Base-by-base conservation (phyloP, 2,888 invertebrate genomes). In the Oasisia sp. region DNA sequence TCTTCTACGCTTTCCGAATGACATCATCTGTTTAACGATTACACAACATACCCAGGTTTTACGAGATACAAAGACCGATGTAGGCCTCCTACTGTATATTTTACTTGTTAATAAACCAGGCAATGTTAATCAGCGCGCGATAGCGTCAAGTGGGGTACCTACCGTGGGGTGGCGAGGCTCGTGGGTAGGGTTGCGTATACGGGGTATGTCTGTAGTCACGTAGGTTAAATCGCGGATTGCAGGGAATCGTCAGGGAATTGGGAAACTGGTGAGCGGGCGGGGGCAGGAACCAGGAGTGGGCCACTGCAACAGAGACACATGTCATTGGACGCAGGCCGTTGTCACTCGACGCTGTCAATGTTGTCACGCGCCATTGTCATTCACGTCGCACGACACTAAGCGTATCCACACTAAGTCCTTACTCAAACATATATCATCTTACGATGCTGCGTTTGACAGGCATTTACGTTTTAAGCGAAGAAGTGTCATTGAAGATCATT, bases 141-240 rank as follows among this genome's bases (percentile, higher is more conserved):
- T 50, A n/a, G 27, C 74, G 74, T 74, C 19, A 7, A 2, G 74
- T 74, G 74, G 7, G 7, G 74, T 74, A 74, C 74, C 5, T 74
- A 74, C 74, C 74, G 74, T 74, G 74, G 14, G 74, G 74, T 74
- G 74, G 74, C 27, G 74, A 74, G 27, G 74, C 74, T 74, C 74
- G n/a, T 14, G 74, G 74, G 74, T 74, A 74, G n/a, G 74, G 74
- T n/a, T 74, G 74, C 2, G 74, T 27, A 27, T 74, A 74, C 74
- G 74, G 74, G 74, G 74, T 74, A n/a, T 74, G 74, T 74, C 74
- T 74, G 74, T 74, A 74, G 74, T 74, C 74, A 74, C 74, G 74
- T 74, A 74, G 74, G 74, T 74, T 74, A n/a, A 74, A 74, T 74
- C 74, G 27, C 74, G 74, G 74, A 74, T 74, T 74, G 74, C 74